Evolutionary conservation across 2,113 vertebrate genomes (phyloP).

Genomic region (Pristiophorus japonicus): DNA sequence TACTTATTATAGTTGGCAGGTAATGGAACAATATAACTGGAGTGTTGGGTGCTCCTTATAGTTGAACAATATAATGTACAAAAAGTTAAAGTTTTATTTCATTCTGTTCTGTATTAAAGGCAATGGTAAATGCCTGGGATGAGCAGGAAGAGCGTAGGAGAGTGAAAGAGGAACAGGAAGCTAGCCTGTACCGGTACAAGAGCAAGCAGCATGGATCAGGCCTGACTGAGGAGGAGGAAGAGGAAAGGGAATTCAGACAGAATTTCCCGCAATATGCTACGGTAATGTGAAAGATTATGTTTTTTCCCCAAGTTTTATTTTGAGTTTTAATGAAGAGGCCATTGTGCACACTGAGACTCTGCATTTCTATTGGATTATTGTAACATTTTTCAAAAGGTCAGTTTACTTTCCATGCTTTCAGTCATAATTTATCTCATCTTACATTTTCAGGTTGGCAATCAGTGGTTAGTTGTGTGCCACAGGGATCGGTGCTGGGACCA

Average conservation of each 20-base stretch:
- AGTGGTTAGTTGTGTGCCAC: too few species aligned
- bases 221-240: constrained; percentile 73
- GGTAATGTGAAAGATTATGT: constrained; percentile 49
- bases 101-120: constrained; percentile 54
- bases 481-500: too few species aligned
- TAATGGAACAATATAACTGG: too few species aligned
- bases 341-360: not conserved
- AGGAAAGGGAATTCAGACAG: constrained; percentile 76
- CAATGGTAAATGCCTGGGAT: constrained; percentile 85
- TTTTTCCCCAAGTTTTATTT: not conserved
- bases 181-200: constrained; percentile 72
- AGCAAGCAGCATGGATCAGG: constrained; percentile 60
- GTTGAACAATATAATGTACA: not conserved
- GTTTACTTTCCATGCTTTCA: not conserved
- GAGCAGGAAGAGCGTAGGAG: constrained; percentile 70
- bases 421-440: not conserved
- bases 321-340: not conserved
- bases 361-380: not conserved
- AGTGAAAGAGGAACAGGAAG: constrained; percentile 67
- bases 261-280: constrained; percentile 76
- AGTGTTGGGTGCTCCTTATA: too few species aligned
- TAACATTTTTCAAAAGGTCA: not conserved
- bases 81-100: not conserved
- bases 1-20: not conserved
- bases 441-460: too few species aligned